These are phyloP conservation scores for Lipophrys pholis DNA, from an alignment of 2,113 vertebrate species.

Conservation along the genomic window DNA sequence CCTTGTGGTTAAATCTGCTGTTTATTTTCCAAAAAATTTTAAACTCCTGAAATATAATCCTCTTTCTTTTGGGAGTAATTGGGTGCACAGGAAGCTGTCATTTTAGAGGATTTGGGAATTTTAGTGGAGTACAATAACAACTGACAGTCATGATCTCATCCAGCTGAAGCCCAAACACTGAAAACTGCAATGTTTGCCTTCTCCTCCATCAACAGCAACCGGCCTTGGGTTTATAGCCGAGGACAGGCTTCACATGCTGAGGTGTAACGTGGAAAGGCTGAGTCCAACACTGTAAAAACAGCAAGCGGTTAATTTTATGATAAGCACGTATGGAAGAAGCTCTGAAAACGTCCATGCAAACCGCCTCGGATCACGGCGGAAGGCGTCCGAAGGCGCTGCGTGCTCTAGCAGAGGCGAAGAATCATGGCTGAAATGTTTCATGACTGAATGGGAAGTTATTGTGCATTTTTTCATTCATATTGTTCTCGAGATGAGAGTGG, in stretches of 20 bases:
- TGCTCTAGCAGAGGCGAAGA: no score
- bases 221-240: slow-evolving; percentile 9
- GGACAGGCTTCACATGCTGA: not conserved
- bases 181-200: slow-evolving; percentile 15
- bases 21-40: slow-evolving; percentile 7
- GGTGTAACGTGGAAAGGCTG: slow-evolving; percentile 11
- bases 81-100: slow-evolving; percentile 19
- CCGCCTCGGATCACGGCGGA: slow-evolving; percentile 6
- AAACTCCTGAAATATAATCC: slow-evolving; percentile 2
- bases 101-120: slow-evolving; percentile 8
- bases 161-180: slow-evolving; percentile 9
- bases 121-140: slow-evolving; percentile 14
- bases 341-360: slow-evolving; percentile 11
- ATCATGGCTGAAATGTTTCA: not conserved
- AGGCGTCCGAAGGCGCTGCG: slow-evolving; percentile 4
- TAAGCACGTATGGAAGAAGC: not conserved
- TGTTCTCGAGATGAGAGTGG: not conserved
- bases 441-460: not conserved
- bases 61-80: not conserved
- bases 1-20: slow-evolving; percentile 22
- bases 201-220: slow-evolving; percentile 3
- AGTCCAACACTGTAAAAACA: not conserved
- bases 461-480: not conserved
- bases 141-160: slow-evolving; percentile 10
- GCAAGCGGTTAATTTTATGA: slow-evolving; percentile 10